Conservation (phyloP, 2,797 vertebrate genomes). For the Chelidonichthys spinosus region DNA sequence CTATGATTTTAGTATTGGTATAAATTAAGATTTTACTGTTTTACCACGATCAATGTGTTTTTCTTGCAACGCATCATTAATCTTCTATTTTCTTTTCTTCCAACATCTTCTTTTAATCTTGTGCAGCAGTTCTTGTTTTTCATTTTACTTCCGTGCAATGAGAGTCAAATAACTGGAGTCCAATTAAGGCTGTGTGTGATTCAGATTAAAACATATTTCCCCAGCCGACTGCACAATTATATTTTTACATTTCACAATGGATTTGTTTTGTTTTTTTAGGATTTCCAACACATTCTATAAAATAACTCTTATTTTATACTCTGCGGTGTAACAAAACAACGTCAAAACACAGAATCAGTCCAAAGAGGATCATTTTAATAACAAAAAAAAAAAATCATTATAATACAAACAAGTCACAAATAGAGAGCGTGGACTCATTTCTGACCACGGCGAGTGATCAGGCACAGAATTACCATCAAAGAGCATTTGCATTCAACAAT, state of each 20-base stretch:
- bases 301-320: not conserved
- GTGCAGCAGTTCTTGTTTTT: not conserved
- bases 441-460: slow-evolving; percentile 47
- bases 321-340: slow-evolving; percentile 7
- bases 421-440: slow-evolving; percentile 48
- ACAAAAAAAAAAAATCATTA: slow-evolving; percentile 61
- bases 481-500: slow-evolving; percentile 52
- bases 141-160: not conserved
- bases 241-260: not conserved
- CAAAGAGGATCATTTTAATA: slow-evolving; percentile 74
- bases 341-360: slow-evolving; percentile 4
- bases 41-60: too few relatives aligned
- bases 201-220: too few relatives aligned
- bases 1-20: not conserved
- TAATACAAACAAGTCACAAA: slow-evolving; percentile 72
- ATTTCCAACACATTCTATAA: too few relatives aligned
- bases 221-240: not conserved
- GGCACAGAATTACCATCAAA: slow-evolving; percentile 52
- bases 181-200: too few relatives aligned
- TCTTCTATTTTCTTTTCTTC: not conserved
- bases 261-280: not conserved
- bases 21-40: too few relatives aligned
- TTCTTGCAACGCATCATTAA: too few relatives aligned
- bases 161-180: not conserved
- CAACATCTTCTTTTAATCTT: not conserved